phyloP scores from a whole-genome alignment of 1,140 invertebrate species.

The Rhagoletis zephyria region DNA sequence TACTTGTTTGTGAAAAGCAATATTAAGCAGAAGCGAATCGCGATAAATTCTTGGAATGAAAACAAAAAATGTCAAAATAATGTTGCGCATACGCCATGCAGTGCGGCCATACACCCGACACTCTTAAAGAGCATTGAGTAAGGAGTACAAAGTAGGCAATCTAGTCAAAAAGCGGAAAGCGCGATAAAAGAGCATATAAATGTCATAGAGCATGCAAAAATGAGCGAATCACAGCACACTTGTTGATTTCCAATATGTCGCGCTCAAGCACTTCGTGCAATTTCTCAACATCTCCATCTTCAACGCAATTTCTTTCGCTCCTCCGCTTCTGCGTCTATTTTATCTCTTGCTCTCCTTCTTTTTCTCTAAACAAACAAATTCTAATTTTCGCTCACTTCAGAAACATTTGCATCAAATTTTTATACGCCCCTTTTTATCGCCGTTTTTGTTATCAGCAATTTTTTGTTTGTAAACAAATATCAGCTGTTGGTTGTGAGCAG shows the following conservation, averaged over 20 bases:
- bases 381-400: background rate
- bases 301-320: background rate
- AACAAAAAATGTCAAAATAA: slow-evolving; percentile 5
- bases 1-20: background rate
- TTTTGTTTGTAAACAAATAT: slow-evolving; percentile 45
- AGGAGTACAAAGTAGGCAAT: background rate
- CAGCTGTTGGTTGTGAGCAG: slow-evolving; percentile 9
- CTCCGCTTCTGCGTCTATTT: no score
- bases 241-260: slow-evolving; percentile 33
- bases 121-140: background rate
- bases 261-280: background rate
- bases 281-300: background rate
- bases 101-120: background rate
- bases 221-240: slow-evolving; percentile 15
- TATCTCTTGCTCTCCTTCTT: background rate
- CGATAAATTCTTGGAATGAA: no score
- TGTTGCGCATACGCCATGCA: slow-evolving; percentile 21
- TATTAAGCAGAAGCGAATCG: background rate
- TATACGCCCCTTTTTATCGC: background rate
- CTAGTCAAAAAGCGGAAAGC: background rate
- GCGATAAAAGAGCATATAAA: background rate
- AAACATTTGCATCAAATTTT: background rate
- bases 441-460: slow-evolving; percentile 3
- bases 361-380: background rate
- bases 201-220: background rate